Evolutionary conservation across 2,797 vertebrate species (phyloP), one percentile per base, ranked within the genome.

Genomic region (Acanthis flammea): DNA sequence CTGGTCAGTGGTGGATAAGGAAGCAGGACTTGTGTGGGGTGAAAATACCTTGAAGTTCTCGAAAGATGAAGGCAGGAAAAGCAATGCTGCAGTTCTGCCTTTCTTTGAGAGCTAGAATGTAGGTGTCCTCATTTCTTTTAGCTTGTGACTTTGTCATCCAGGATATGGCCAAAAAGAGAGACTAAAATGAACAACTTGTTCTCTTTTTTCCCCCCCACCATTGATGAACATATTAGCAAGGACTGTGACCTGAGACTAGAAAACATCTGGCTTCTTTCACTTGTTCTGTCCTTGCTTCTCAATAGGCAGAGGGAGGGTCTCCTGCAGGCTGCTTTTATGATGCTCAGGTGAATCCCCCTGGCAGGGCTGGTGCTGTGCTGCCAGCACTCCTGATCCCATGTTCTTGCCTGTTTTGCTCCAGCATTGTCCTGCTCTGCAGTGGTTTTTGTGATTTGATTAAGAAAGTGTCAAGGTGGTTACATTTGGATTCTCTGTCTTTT

Each of bases 101-200:
- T 74, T 57, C 68, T 86, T 79, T 50, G 61, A 92, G 68, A 82
- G 57, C 48, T 63, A 25, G 45, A 74, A 79, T 89, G 48, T 60
- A 62, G 68, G 81, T 87, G 75, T 91, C 68, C 60, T 92, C 19
- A 7, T 86, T 93, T 92, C 41, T 51, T 45, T 71, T 54, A 22
- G 27, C 60, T 92, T 89, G 60, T 62, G 67, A 84, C 60, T 94
- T 53, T 92, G 60, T 78, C 53, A 80, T 62, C 63, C 67, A 63
- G 41, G 65, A 39, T 77, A 53, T 35, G 65, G 76, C 80, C 85
- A 77, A 76, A 90, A 94, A 73, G 63, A 47, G 54, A 82, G n/a
- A 84, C 71, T 91, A 39, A 92, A 93, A 67, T 30, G 86, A 94
- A 41, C 63, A 63, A 39, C 30, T 85, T 93, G 70, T 62, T 84